phyloP scores from a whole-genome alignment of 1,140 invertebrate species.

The Drosophila persimilis region DNA sequence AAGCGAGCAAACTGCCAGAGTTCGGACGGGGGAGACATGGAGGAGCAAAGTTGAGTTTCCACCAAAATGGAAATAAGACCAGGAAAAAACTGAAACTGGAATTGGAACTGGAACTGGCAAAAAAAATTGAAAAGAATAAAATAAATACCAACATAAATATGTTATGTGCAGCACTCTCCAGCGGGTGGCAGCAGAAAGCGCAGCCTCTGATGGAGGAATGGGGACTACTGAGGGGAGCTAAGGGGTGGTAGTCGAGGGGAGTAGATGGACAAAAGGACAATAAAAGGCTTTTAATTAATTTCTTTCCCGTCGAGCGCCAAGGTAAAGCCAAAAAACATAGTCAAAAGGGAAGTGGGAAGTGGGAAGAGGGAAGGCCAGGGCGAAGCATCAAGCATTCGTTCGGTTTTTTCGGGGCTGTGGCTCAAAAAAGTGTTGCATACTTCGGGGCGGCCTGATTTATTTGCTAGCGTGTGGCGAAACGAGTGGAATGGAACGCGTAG shows the following conservation, averaged over 20 bases:
- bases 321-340: constrained; percentile 24
- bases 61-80: constrained; percentile 24
- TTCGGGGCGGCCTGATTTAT: constrained; percentile 65
- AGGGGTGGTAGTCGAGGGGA: not conserved
- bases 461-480: constrained; percentile 14
- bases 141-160: constrained; percentile 53
- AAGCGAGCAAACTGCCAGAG: constrained; percentile 27
- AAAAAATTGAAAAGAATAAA: constrained; percentile 35
- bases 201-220: not conserved
- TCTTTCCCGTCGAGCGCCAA: constrained; percentile 35
- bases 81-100: not conserved
- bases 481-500: constrained; percentile 23
- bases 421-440: constrained; percentile 51
- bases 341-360: not conserved
- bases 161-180: not conserved
- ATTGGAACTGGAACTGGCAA: constrained; percentile 13
- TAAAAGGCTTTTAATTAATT: constrained; percentile 52
- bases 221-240: too few relatives aligned
- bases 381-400: too few relatives aligned
- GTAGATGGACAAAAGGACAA: constrained; percentile 31
- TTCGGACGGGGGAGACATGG: not conserved
- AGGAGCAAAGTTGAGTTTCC: constrained; percentile 5
- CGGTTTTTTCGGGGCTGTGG: too few relatives aligned
- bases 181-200: constrained; percentile 2
- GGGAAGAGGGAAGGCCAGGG: constrained; percentile 12